Conservation (phyloP, 2,113 vertebrate species). For the Erinaceus europaeus region DNA sequence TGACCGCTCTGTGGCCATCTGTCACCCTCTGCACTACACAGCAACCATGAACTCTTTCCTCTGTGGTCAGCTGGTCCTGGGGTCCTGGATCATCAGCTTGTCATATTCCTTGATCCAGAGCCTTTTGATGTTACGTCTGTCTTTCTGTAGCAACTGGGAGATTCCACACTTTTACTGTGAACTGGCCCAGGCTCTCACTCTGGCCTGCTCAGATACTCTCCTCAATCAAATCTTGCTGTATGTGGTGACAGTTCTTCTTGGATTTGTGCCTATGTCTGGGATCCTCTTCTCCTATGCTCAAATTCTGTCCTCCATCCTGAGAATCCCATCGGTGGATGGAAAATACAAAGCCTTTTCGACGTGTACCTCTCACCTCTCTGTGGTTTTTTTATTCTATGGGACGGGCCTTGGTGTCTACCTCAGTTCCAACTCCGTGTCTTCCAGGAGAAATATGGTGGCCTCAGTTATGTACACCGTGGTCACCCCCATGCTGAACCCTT, state of each 20-base stretch:
- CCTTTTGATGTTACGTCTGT: neutral
- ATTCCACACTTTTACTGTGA: constrained; percentile 45
- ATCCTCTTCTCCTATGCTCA: constrained; percentile 32
- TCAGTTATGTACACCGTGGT: too few relatives aligned
- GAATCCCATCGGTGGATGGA: neutral
- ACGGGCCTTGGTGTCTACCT: constrained; percentile 10
- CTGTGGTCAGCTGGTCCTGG: neutral
- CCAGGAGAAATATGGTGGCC: neutral
- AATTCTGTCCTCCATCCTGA: constrained; percentile 18
- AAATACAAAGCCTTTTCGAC: constrained; percentile 32
- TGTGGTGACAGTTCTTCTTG: neutral
- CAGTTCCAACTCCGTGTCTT: neutral
- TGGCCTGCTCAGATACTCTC: neutral
- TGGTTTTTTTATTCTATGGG: constrained; percentile 3
- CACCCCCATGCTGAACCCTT: too few relatives aligned
- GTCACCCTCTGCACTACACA: too few relatives aligned
- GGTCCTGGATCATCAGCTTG: neutral
- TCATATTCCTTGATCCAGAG: neutral
- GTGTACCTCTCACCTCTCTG: constrained; percentile 12
- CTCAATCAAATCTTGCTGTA: constrained; percentile 15
- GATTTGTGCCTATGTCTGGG: neutral
- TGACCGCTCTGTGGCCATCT: too few relatives aligned
- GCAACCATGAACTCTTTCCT: neutral
- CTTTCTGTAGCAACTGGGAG: neutral
- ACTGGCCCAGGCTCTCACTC: constrained; percentile 6